Conservation (phyloP, 23 tunicate species). For the Ciona savignyi region DNA sequence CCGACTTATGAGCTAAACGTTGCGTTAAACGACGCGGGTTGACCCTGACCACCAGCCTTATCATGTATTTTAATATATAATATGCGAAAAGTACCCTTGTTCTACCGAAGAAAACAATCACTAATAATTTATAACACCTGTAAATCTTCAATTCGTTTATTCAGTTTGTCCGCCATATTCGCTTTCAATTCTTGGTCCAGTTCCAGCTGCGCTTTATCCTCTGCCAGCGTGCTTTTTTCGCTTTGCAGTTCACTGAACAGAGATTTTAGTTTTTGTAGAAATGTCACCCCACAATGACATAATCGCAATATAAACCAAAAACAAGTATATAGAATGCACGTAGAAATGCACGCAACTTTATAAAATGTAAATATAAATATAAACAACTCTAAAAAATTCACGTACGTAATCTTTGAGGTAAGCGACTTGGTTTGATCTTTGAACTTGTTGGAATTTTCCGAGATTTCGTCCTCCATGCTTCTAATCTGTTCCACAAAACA, state of each 20-base stretch:
- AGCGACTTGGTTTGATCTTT: not conserved
- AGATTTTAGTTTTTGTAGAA: too few relatives aligned
- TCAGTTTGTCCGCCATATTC: slow-evolving; percentile 49
- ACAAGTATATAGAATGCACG: too few relatives aligned
- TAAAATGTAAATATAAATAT: too few relatives aligned
- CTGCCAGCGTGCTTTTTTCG: not conserved
- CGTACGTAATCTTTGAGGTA: not conserved
- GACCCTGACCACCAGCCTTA: too few relatives aligned
- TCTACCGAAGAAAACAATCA: not conserved
- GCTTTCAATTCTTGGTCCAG: slow-evolving; percentile 37
- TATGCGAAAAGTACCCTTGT: not conserved
- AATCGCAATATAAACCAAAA: too few relatives aligned
- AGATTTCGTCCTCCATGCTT: slow-evolving; percentile 27
- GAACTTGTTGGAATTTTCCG: not conserved
- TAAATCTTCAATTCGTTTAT: slow-evolving; percentile 32
- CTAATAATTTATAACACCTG: slow-evolving; percentile 34
- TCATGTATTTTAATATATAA: too few relatives aligned
- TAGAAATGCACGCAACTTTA: too few relatives aligned
- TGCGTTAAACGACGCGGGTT: too few relatives aligned
- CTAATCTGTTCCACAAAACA: slow-evolving; percentile 36
- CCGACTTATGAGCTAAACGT: too few relatives aligned
- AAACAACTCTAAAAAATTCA: too few relatives aligned
- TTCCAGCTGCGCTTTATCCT: slow-evolving; percentile 1
- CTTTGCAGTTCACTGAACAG: not conserved
- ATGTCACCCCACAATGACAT: too few relatives aligned